Percentiles rank a stretch among this genome's conserved stretches.
Evolutionary conservation across 2,113 vertebrate species (phyloP).

Genomic region (Zosterops lateralis): DNA sequence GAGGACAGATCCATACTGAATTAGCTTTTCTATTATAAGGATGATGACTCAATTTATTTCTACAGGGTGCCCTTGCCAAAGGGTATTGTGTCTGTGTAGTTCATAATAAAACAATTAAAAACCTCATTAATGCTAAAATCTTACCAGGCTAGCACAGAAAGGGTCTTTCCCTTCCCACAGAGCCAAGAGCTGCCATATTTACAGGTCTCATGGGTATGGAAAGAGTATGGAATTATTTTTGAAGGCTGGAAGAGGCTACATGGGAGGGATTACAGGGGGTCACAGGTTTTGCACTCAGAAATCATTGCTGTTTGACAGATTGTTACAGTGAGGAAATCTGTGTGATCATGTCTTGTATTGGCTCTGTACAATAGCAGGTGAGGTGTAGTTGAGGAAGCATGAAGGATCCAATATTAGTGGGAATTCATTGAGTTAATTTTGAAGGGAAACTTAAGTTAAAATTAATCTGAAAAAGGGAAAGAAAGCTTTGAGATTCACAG

Average conservation of each 20-base stretch:
- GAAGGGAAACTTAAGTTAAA: neutral
- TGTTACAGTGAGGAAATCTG: neutral
- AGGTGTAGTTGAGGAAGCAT: neutral
- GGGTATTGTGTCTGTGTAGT: neutral
- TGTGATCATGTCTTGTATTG: neutral
- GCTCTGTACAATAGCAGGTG: neutral
- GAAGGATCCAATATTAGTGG: neutral
- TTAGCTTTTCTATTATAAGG: conserved; percentile 32
- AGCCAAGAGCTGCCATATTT: neutral
- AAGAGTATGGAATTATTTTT: neutral
- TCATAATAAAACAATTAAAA: conserved; percentile 16
- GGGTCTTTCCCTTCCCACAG: neutral
- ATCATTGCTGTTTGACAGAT: neutral
- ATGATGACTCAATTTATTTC: conserved; percentile 26
- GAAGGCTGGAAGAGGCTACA: neutral
- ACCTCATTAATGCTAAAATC: neutral
- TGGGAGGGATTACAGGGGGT: neutral
- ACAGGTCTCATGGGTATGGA: neutral
- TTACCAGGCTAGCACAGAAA: neutral
- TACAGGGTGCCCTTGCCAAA: conserved; percentile 26
- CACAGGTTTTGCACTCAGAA: neutral
- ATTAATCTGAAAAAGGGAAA: neutral
- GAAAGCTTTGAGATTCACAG: neutral
- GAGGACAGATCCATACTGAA: conserved; percentile 21
- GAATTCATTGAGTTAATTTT: neutral